Conservation (phyloP, 2,113 vertebrate species). For the Meleagris gallopavo region DNA sequence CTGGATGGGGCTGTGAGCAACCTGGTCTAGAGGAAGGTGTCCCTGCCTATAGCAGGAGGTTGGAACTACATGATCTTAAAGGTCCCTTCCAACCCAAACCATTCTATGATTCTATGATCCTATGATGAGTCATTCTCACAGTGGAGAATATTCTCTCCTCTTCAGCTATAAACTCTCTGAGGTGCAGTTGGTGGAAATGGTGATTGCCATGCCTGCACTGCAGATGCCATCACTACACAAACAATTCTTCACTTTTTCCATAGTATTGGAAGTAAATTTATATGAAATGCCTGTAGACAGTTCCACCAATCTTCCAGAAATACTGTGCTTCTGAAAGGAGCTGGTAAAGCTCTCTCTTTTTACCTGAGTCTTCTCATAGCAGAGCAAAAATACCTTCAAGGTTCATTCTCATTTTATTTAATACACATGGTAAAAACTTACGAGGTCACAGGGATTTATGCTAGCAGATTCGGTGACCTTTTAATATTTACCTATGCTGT, state of each 20-base stretch:
- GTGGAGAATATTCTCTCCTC: background rate
- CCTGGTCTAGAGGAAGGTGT: too few species aligned
- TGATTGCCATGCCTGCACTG: background rate
- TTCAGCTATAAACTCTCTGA: background rate
- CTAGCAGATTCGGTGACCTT: constrained; percentile 61
- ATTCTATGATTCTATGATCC: too few species aligned
- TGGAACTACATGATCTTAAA: too few species aligned
- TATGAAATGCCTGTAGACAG: background rate
- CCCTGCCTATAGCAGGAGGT: too few species aligned
- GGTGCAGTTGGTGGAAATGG: background rate
- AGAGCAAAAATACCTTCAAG: constrained; percentile 51
- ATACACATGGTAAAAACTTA: constrained; percentile 46
- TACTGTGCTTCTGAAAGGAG: background rate
- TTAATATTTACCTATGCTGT: constrained; percentile 72
- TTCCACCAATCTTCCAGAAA: background rate
- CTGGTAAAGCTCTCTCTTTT: background rate
- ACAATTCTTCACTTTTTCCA: background rate
- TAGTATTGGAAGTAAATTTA: background rate
- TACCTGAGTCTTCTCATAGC: background rate
- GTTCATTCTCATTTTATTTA: constrained; percentile 69
- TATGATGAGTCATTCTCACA: background rate
- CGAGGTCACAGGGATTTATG: constrained; percentile 48
- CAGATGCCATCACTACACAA: background rate
- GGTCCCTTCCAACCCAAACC: too few species aligned
- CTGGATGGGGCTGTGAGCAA: too few species aligned